These are phyloP conservation scores for Miltochrista miniata DNA, from an alignment of 2,888 invertebrate genomes.

Conservation along the genomic window DNA sequence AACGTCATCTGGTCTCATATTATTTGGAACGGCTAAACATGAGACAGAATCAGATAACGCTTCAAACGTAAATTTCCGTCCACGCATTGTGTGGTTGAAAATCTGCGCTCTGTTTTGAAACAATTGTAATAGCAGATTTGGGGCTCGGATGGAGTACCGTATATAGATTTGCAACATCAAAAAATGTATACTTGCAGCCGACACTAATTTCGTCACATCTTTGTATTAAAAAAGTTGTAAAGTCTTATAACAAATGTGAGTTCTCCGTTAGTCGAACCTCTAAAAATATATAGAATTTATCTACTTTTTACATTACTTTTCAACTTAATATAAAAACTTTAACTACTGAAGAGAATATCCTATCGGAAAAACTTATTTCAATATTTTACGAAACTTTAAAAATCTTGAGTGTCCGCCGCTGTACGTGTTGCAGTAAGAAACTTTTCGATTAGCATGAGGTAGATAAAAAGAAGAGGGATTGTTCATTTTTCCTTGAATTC, in stretches of 20 bases:
- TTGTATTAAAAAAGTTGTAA: too few species aligned
- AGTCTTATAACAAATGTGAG: not conserved
- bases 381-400: slow-evolving; percentile 32
- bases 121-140: too few species aligned
- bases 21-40: too few species aligned
- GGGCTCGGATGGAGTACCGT: too few species aligned
- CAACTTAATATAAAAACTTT: slow-evolving; percentile 18
- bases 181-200: too few species aligned
- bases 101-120: too few species aligned
- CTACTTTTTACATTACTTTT: slow-evolving; percentile 11
- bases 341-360: slow-evolving; percentile 27
- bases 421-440: slow-evolving; percentile 31
- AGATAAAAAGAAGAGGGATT: slow-evolving; percentile 50
- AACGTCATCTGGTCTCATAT: too few species aligned
- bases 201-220: too few species aligned
- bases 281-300: not conserved
- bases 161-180: too few species aligned
- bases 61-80: too few species aligned
- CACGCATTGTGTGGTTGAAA: too few species aligned
- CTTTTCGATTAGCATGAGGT: slow-evolving; percentile 53
- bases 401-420: slow-evolving; percentile 26
- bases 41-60: too few species aligned
- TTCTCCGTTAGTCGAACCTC: not conserved
- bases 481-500: slow-evolving; percentile 18
- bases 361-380: slow-evolving; percentile 32